These are phyloP conservation scores for Forbesichthys agassizii DNA, from an alignment of 2,113 vertebrate genomes.

Conservation along the genomic window DNA sequence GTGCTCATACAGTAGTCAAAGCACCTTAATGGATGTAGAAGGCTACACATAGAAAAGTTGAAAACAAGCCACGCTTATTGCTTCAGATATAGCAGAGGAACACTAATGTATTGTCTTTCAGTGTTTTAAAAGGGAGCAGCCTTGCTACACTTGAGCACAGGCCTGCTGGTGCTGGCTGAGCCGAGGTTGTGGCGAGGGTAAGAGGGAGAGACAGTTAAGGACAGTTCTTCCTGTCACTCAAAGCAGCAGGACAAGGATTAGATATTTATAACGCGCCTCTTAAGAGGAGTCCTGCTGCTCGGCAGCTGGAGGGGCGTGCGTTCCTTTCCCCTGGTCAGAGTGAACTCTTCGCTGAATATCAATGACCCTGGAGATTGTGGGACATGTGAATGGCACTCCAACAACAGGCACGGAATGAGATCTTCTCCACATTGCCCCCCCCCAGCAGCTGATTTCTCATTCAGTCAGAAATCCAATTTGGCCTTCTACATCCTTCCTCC, in stretches of 20 bases:
- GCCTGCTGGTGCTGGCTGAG: constrained; percentile 14
- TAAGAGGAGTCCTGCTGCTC: constrained; percentile 80
- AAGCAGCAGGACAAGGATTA: constrained; percentile 79
- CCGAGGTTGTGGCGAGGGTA: neutral
- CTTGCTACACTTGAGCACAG: neutral
- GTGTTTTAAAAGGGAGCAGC: constrained; percentile 16
- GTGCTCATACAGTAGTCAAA: no score
- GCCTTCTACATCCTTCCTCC: constrained; percentile 57
- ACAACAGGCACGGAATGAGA: constrained; percentile 82
- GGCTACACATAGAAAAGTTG: no score
- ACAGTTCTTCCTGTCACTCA: constrained; percentile 81
- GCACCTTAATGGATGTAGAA: no score
- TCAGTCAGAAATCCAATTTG: constrained; percentile 92
- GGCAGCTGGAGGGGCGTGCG: constrained; percentile 80
- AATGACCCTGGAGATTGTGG: constrained; percentile 86
- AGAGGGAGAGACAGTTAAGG: constrained; percentile 62
- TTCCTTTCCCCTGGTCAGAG: constrained; percentile 78
- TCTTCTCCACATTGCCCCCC: constrained; percentile 53
- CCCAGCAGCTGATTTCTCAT: constrained; percentile 86
- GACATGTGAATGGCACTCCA: constrained; percentile 89
- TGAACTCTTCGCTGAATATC: constrained; percentile 86
- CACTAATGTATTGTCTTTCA: constrained; percentile 5
- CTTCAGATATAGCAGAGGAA: no score
- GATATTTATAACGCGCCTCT: constrained; percentile 79
- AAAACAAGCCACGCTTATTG: no score